phyloP scores from a whole-genome alignment of 2,113 vertebrate species.

The Phrynosoma platyrhinos region DNA sequence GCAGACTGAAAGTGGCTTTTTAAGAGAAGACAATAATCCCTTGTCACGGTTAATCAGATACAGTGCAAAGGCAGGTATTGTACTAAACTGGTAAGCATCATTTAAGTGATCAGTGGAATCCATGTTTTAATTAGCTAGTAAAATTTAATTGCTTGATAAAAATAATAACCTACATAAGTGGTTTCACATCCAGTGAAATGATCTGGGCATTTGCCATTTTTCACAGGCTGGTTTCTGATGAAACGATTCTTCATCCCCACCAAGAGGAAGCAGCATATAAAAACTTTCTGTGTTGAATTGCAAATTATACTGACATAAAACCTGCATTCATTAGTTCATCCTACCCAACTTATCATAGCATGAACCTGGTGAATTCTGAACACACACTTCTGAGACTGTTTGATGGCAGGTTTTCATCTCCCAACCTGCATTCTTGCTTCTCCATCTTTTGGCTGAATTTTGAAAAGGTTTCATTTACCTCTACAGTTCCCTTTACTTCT shows the following conservation, averaged over 20 bases:
- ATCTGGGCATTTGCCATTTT: conserved; percentile 12
- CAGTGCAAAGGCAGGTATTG: background rate
- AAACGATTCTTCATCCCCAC: background rate
- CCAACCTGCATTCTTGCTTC: conserved; percentile 37
- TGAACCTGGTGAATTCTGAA: background rate
- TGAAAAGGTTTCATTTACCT: conserved; percentile 53
- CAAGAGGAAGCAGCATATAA: conserved; percentile 15
- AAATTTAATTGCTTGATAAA: background rate
- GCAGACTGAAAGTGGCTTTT: background rate
- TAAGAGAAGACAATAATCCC: background rate
- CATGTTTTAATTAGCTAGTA: background rate
- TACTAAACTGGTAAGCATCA: background rate
- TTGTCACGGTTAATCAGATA: background rate
- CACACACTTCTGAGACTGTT: conserved; percentile 16
- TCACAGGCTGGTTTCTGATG: background rate
- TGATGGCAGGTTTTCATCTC: conserved; percentile 47
- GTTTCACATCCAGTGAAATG: background rate
- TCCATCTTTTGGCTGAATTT: conserved; percentile 24
- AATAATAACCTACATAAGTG: background rate
- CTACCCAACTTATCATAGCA: conserved; percentile 1
- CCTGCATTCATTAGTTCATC: conserved; percentile 21
- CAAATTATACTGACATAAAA: background rate
- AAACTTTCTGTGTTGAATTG: background rate
- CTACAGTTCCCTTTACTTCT: conserved; percentile 30
- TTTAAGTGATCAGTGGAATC: background rate